These are phyloP conservation scores for Microctenopoma steveboyesi DNA, from an alignment of 2,797 vertebrate genomes.

Conservation along the genomic window DNA sequence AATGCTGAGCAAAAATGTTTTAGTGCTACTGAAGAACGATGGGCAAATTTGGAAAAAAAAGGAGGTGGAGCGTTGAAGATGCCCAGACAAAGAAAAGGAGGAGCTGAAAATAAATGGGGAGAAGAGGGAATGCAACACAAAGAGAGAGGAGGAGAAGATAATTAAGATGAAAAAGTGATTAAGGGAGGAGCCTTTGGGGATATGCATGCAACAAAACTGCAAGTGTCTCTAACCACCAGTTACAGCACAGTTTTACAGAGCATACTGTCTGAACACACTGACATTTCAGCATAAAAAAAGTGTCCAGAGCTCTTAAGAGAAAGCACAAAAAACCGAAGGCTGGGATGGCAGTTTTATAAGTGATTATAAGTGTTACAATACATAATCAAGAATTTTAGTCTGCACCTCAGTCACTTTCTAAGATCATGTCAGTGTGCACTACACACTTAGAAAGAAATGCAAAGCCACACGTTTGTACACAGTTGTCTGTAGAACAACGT, in stretches of 20 bases:
- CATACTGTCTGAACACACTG: conserved; percentile 16
- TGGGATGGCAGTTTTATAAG: conserved; percentile 15
- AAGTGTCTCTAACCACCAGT: conserved; percentile 28
- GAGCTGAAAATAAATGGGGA: conserved; percentile 18
- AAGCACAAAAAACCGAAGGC: not conserved
- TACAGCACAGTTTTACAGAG: conserved; percentile 15
- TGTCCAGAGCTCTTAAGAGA: not conserved
- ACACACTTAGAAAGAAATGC: not conserved
- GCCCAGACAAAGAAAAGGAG: conserved; percentile 33
- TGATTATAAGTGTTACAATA: not conserved
- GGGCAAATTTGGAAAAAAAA: conserved; percentile 8
- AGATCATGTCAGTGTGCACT: not conserved
- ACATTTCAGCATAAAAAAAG: conserved; percentile 20
- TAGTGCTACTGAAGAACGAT: conserved; percentile 16
- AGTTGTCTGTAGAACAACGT: not conserved
- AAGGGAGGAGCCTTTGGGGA: conserved; percentile 39
- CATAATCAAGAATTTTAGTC: not conserved
- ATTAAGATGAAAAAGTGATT: not conserved
- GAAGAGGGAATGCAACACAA: conserved; percentile 3
- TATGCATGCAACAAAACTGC: conserved; percentile 30
- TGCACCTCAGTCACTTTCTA: not conserved
- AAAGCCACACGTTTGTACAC: not conserved
- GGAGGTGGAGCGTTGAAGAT: conserved; percentile 12
- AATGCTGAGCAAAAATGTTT: conserved; percentile 1
- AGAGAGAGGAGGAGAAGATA: conserved; percentile 18